These are phyloP conservation scores for Pitta sordida DNA, from an alignment of 2,113 vertebrate species.

Conservation along the genomic window DNA sequence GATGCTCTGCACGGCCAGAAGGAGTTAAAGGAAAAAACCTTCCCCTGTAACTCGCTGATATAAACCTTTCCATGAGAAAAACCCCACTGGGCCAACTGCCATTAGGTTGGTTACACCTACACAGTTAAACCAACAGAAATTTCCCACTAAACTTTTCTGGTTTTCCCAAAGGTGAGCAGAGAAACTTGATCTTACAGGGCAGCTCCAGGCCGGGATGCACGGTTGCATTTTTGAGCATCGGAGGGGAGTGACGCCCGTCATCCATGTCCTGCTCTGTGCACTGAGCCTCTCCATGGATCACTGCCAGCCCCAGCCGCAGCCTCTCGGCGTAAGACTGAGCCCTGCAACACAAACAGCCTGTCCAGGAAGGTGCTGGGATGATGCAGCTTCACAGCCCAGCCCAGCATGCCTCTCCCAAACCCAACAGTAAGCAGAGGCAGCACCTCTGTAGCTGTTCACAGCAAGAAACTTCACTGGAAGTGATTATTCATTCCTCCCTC, in stretches of 20 bases:
- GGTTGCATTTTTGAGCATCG: slow-evolving; percentile 88
- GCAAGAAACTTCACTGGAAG: background rate
- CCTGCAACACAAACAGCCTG: slow-evolving; percentile 56
- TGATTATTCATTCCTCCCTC: background rate
- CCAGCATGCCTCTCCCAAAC: background rate
- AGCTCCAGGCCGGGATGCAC: slow-evolving; percentile 92
- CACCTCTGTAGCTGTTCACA: background rate
- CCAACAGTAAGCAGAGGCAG: background rate
- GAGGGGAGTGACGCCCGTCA: slow-evolving; percentile 93
- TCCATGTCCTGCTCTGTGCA: slow-evolving; percentile 97
- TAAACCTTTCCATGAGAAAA: background rate
- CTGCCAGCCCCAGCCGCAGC: slow-evolving; percentile 90
- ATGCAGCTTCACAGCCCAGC: background rate
- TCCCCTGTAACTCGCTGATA: background rate
- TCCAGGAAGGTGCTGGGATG: background rate
- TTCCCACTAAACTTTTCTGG: background rate
- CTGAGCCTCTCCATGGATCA: slow-evolving; percentile 96
- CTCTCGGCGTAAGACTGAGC: slow-evolving; percentile 96
- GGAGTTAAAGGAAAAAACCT: background rate
- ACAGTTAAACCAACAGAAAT: background rate
- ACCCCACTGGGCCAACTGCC: background rate
- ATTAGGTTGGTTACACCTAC: background rate
- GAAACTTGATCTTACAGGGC: slow-evolving; percentile 81
- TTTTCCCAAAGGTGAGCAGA: background rate
- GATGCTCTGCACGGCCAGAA: background rate